Conservation (phyloP, 2,113 vertebrate genomes). For the Baryphthengus martii region DNA sequence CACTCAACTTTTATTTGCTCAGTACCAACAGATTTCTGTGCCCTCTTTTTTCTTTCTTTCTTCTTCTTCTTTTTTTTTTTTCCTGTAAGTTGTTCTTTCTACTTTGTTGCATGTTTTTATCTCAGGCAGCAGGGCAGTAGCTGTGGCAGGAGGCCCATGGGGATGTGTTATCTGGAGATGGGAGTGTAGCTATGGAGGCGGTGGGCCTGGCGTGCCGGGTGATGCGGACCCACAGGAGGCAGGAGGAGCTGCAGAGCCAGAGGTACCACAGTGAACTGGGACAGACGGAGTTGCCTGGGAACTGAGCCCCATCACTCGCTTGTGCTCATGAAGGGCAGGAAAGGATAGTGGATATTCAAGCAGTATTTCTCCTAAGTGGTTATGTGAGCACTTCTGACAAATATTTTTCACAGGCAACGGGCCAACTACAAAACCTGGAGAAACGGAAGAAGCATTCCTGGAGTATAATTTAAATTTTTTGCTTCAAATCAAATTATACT, state of each 20-base stretch:
- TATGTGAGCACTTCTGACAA: neutral
- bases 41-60: no score
- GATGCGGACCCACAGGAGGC: neutral
- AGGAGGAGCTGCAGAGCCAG: neutral
- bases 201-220: accelerated
- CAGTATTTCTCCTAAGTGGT: neutral
- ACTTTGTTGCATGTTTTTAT: neutral
- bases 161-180: neutral
- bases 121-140: neutral
- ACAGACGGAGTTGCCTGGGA: accelerated
- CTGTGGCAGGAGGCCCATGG: neutral
- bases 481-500: neutral
- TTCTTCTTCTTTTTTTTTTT: no score
- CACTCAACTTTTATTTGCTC: neutral
- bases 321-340: neutral
- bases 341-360: neutral
- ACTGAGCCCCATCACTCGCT: neutral
- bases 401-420: neutral
- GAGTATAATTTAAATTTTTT: neutral
- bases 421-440: neutral
- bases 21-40: neutral
- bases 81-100: neutral
- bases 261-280: neutral
- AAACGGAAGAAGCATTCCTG: neutral
- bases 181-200: neutral